Base-by-base conservation (phyloP, 2,888 invertebrate species). In the Julus scanicus region DNA sequence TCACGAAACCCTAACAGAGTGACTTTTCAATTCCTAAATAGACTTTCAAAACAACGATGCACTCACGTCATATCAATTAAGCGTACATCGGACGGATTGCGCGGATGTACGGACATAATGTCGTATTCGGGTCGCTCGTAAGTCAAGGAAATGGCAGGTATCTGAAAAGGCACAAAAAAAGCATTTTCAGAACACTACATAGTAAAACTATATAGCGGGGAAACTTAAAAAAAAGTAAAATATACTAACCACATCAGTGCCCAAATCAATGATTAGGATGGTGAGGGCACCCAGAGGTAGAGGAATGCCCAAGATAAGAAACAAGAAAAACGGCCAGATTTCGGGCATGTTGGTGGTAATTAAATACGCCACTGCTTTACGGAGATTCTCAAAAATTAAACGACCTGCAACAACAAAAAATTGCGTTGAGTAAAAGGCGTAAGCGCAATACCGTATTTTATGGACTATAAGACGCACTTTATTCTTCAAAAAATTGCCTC, bases 301-400 rank as follows among this genome's bases (percentile, higher is more conserved):
- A 13, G 93, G 93, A 90, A 93, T 91, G 90, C 93, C 92, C 39
- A 92, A 89, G 20, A 93, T 89, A 88, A 93, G 92, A 90, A 93
- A 93, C 83, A 92, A 89, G 90, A 93, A 91, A 91, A 93, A 93
- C n/a, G 93, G 93, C 2, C 92, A 92, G 89, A 93, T 92, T 91
- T 93, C 93, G 37, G 93, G 93, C 90, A 93, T 93, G 91, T 93
- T 93, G 87, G 92, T 92, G 87, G 93, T 93, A 89, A 93, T 90
- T 15, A 93, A 93, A 91, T 93, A 93, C 83, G 93, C 93, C 89
- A 93, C 93, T 44, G 93, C 93, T 90, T 93, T 93, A 91, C 93
- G 93, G 91, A 93, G 91, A 91, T 93, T 93, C 91, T 93, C 93
- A 91, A 93, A 93, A 90, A 93, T 93, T 87, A 93, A 91, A 90